A percentile compares a stretch with the other conserved stretches of the same genome.
phyloP scores from a whole-genome alignment of 1,140 invertebrate genomes.

The Tetranychus urticae region DNA sequence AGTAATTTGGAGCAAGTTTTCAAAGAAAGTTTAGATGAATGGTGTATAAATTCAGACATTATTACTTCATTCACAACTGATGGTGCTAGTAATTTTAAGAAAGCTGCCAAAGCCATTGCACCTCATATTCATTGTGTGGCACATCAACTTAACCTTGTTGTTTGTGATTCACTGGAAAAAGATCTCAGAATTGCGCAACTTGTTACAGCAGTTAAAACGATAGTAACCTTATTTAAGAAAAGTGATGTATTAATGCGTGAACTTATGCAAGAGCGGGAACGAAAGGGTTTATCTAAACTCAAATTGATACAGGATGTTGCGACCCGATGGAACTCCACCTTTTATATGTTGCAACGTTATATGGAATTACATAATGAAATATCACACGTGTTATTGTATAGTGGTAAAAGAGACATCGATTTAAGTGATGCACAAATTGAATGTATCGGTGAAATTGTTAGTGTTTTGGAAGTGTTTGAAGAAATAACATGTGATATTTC shows the following conservation, averaged over 20 bases:
- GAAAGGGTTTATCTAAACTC: neutral
- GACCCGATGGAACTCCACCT: neutral
- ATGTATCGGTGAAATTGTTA: neutral
- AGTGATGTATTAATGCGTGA: neutral
- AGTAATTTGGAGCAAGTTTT: neutral
- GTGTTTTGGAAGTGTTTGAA: neutral
- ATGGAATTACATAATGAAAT: neutral
- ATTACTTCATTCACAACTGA: neutral
- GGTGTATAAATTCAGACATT: neutral
- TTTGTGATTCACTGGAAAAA: neutral
- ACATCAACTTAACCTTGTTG: neutral
- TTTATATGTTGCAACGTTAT: neutral
- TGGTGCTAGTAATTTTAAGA: neutral
- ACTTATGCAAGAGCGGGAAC: neutral
- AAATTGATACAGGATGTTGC: neutral
- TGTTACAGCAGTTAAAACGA: neutral
- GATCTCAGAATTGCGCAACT: neutral
- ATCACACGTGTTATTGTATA: neutral
- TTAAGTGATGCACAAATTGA: neutral
- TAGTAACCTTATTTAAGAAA: neutral
- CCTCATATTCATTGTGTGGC: neutral
- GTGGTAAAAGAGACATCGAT: neutral
- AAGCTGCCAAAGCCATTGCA: neutral
- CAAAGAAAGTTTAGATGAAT: neutral
- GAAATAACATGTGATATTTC: neutral